These are phyloP conservation scores for Heptranchias perlo DNA, from an alignment of 2,113 vertebrate genomes.

Conservation along the genomic window DNA sequence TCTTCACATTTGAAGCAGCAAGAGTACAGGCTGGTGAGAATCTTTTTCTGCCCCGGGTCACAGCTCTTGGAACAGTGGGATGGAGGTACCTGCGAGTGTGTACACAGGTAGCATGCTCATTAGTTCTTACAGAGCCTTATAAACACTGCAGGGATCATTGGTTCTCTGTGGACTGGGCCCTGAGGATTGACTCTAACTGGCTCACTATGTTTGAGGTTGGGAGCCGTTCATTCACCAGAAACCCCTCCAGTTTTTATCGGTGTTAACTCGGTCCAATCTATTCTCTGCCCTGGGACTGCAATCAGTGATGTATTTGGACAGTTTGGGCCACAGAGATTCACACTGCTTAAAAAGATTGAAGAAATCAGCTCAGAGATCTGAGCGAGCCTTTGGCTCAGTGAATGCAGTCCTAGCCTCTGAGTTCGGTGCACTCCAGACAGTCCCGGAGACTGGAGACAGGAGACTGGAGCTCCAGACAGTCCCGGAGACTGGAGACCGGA, in stretches of 20 bases:
- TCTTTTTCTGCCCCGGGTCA: constrained; percentile 57
- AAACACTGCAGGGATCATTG: neutral
- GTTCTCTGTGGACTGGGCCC: neutral
- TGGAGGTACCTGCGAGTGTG: constrained; percentile 60
- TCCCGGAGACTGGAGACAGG: too few relatives aligned
- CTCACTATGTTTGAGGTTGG: neutral
- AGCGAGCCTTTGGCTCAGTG: neutral
- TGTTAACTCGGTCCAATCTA: too few relatives aligned
- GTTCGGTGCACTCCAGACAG: neutral
- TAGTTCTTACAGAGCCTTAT: neutral
- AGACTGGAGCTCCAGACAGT: neutral
- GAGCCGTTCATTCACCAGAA: too few relatives aligned
- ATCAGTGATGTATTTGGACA: neutral
- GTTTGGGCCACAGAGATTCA: neutral
- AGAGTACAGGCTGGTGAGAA: constrained; percentile 65
- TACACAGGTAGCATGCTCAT: rapidly evolving
- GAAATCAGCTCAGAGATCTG: neutral
- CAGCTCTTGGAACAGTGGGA: constrained; percentile 72
- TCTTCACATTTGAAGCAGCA: constrained; percentile 81
- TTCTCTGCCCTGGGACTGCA: too few relatives aligned
- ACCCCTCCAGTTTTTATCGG: too few relatives aligned
- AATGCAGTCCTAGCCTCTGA: neutral
- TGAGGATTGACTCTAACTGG: neutral
- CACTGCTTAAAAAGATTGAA: neutral
- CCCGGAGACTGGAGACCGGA: too few relatives aligned